A percentile compares a stretch with the other conserved stretches of the same genome.
phyloP scores from a whole-genome alignment of 2,113 vertebrate species.

The Ptilorrhoa leucosticta region DNA sequence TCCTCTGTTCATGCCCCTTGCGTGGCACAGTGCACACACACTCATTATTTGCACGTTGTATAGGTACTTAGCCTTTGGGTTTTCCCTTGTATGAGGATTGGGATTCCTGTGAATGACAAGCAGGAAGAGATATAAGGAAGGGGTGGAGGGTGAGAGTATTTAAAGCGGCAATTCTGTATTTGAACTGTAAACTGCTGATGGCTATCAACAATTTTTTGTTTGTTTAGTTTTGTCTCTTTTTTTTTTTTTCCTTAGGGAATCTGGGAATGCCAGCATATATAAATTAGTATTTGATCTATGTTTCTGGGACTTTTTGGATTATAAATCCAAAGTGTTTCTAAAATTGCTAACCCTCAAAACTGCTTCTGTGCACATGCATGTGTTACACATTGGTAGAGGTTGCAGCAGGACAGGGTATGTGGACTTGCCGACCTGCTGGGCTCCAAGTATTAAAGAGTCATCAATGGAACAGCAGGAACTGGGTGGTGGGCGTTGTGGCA shows the following conservation, averaged over 20 bases:
- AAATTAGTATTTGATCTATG: not conserved
- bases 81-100: not conserved
- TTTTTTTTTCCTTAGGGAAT: not conserved
- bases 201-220: not conserved
- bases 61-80: not conserved
- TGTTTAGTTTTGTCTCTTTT: not conserved
- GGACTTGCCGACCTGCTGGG: not conserved
- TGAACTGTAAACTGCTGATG: not conserved
- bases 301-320: not conserved
- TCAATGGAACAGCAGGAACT: not conserved
- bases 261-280: not conserved
- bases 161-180: not conserved
- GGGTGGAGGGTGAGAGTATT: not conserved
- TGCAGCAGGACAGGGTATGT: not conserved
- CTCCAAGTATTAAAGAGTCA: not conserved
- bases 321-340: not conserved
- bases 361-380: rapidly evolving
- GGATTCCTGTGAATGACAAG: not conserved
- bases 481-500: not conserved
- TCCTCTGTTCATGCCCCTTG: not conserved
- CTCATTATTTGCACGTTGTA: rapidly evolving
- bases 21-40: rapidly evolving
- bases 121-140: not conserved
- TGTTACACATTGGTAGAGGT: not conserved
- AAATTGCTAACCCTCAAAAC: not conserved